Evolutionary conservation across 2,797 vertebrate species (phyloP).

Genomic region (Pagetopsis macropterus): DNA sequence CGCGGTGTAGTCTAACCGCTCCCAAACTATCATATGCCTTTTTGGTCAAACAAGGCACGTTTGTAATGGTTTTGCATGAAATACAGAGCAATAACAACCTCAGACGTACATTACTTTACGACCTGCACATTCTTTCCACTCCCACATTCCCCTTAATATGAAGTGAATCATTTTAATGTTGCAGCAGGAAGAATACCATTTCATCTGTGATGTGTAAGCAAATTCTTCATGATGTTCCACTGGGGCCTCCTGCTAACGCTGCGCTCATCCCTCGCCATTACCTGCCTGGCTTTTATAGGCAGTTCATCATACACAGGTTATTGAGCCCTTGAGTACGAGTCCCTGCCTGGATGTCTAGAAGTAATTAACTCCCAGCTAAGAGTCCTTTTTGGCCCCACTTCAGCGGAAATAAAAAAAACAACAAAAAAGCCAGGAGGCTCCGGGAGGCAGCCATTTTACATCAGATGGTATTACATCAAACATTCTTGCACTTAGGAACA

Average conservation of each 20-base stretch:
- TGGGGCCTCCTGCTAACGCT: slow-evolving; percentile 54
- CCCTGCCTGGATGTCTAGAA: slow-evolving; percentile 82
- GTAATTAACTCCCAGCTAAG: slow-evolving; percentile 86
- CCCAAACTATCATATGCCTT: slow-evolving; percentile 35
- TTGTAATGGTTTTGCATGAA: slow-evolving; percentile 46
- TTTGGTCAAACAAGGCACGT: slow-evolving; percentile 42
- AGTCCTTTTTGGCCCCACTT: slow-evolving; percentile 82
- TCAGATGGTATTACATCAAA: slow-evolving; percentile 83
- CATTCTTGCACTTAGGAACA: slow-evolving; percentile 82
- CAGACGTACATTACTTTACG: slow-evolving; percentile 43
- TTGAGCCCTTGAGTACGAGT: slow-evolving; percentile 81
- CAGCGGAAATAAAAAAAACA: slow-evolving; percentile 72
- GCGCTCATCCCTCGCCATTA: slow-evolving; percentile 76
- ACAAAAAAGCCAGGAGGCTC: slow-evolving; percentile 57
- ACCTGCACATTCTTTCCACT: slow-evolving; percentile 42
- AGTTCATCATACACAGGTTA: slow-evolving; percentile 84
- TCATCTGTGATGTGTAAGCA: slow-evolving; percentile 83
- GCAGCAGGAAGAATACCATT: slow-evolving; percentile 73
- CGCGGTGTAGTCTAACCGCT: slow-evolving; percentile 26
- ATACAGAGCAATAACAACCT: slow-evolving; percentile 41
- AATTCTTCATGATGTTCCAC: slow-evolving; percentile 73
- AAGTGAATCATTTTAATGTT: slow-evolving; percentile 77
- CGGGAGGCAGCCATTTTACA: slow-evolving; percentile 78
- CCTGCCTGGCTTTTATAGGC: slow-evolving; percentile 81
- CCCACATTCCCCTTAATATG: slow-evolving; percentile 50